phyloP scores from a whole-genome alignment of 2,888 invertebrate species.

The Andrena camellia region DNA sequence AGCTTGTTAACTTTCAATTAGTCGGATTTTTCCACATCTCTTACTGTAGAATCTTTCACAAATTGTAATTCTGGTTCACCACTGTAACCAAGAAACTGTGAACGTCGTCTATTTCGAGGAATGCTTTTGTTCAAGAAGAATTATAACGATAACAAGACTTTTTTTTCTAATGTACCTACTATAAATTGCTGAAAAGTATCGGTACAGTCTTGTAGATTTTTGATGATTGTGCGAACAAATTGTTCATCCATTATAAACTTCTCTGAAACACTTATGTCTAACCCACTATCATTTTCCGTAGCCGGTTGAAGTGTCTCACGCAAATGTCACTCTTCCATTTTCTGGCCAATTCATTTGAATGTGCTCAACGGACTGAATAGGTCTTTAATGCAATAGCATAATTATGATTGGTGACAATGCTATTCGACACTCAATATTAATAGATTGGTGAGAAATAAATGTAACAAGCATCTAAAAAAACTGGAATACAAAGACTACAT shows the following conservation, averaged over 20 bases:
- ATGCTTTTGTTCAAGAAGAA: too few species aligned
- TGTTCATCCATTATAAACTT: background rate
- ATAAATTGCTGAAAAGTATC: too few species aligned
- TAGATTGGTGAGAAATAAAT: too few species aligned
- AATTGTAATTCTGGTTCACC: background rate
- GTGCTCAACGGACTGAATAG: background rate
- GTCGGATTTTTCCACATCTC: background rate
- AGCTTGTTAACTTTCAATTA: constrained; percentile 36
- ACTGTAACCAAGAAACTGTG: too few species aligned
- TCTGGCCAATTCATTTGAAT: constrained; percentile 21
- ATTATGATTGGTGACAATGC: background rate
- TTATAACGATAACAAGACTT: too few species aligned
- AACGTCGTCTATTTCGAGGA: too few species aligned
- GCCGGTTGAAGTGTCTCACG: constrained; percentile 1
- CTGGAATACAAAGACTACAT: too few species aligned
- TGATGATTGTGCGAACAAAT: too few species aligned
- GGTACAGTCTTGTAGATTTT: too few species aligned
- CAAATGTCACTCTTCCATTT: constrained; percentile 49
- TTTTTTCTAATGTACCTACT: too few species aligned
- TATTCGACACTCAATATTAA: background rate
- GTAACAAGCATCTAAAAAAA: too few species aligned
- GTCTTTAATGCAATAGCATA: background rate
- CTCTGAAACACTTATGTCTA: background rate
- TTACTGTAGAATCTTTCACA: background rate
- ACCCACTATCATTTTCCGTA: constrained; percentile 9